phyloP scores from a whole-genome alignment of 1,140 invertebrate genomes.

The Ceratitis capitata region DNA sequence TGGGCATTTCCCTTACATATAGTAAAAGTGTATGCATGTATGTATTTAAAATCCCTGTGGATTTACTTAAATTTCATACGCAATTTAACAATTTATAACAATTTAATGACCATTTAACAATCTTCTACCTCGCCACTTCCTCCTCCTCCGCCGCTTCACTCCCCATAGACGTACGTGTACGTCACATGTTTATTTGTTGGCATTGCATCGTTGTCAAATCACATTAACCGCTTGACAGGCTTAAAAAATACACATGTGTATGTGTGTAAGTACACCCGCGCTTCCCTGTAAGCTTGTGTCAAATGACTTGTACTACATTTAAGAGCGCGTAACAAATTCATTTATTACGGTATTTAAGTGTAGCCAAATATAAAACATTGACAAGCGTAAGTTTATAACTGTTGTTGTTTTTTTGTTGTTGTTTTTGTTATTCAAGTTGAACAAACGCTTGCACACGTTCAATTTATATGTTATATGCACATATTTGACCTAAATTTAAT shows the following conservation, averaged over 20 bases:
- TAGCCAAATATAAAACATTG: constrained; percentile 32
- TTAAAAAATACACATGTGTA: not conserved
- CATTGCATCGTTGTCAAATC: constrained; percentile 24
- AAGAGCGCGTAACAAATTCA: constrained; percentile 33
- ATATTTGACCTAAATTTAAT: constrained; percentile 35
- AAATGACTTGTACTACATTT: constrained; percentile 33
- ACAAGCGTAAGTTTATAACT: not conserved
- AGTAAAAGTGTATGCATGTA: too few species aligned
- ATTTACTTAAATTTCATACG: constrained; percentile 7
- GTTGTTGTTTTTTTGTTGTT: not conserved
- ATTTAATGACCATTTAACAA: constrained; percentile 29
- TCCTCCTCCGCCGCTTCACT: not conserved
- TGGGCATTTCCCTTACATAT: not conserved
- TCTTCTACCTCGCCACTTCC: not conserved
- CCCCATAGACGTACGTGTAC: not conserved
- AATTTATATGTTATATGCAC: not conserved
- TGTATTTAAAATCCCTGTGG: not conserved
- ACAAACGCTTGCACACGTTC: too few species aligned
- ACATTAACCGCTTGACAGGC: constrained; percentile 26
- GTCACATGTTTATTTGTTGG: not conserved
- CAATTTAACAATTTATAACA: constrained; percentile 35
- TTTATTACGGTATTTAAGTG: constrained; percentile 34
- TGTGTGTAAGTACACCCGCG: not conserved
- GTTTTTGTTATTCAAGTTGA: not conserved
- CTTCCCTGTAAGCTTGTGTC: not conserved